Conservation (phyloP, 30 jellyfish, hydroid and myxozoan genomes). For the Pseudorhiza aurosa region DNA sequence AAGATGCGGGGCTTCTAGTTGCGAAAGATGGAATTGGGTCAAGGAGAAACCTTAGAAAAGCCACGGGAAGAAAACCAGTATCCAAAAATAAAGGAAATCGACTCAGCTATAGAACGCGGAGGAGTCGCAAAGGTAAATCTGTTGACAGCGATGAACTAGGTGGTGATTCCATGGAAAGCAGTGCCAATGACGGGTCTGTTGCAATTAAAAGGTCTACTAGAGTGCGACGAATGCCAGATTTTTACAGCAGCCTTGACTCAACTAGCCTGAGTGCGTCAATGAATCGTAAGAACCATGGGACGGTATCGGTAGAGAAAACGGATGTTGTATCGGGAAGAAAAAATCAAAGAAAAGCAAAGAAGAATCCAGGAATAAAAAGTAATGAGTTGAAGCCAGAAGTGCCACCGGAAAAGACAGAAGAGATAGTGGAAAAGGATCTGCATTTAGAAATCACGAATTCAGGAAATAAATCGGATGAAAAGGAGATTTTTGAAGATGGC, state of each 20-base stretch:
- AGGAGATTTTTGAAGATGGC: background rate
- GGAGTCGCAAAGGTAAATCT: too few relatives aligned
- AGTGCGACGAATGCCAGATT: background rate
- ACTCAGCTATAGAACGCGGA: too few relatives aligned
- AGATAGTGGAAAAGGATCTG: background rate
- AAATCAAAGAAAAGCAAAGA: background rate
- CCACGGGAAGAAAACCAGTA: too few relatives aligned
- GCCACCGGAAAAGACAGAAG: background rate
- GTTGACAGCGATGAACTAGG: too few relatives aligned
- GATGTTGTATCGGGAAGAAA: background rate
- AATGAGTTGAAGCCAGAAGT: background rate
- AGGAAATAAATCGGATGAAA: background rate
- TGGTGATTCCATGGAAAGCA: background rate
- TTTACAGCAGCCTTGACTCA: constrained; percentile 1
- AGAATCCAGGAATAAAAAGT: background rate
- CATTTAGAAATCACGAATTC: background rate
- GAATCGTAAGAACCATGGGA: background rate
- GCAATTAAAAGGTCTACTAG: background rate
- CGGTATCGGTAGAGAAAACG: background rate
- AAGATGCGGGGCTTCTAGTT: too few relatives aligned
- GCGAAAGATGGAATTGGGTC: too few relatives aligned
- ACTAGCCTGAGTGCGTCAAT: background rate
- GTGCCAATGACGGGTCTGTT: background rate
- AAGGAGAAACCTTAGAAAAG: too few relatives aligned
- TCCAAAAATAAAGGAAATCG: too few relatives aligned